Conservation (phyloP, 92 coral and sea anemone genomes). For the Epizoanthus stellaris region DNA sequence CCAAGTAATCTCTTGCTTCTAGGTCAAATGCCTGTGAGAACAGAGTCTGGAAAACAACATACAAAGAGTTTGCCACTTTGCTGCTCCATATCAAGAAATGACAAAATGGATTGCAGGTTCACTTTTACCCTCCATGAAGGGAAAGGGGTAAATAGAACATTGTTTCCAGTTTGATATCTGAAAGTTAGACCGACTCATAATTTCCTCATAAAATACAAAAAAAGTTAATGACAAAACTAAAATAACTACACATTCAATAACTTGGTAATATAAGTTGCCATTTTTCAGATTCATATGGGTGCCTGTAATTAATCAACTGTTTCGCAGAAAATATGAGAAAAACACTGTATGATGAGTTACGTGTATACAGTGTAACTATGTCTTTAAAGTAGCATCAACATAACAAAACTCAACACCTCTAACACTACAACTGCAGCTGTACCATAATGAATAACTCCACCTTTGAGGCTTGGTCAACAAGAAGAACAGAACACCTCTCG, state of each 20-base stretch:
- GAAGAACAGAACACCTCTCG: conserved; percentile 73
- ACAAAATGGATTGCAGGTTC: no score
- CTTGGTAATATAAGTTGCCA: neutral
- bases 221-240: no score
- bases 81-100: no score
- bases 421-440: conserved; percentile 66
- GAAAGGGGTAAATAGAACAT: no score
- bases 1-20: conserved; percentile 92
- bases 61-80: neutral
- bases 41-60: conserved; percentile 63
- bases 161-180: neutral
- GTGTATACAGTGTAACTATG: no score
- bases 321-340: no score
- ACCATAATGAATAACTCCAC: conserved; percentile 77
- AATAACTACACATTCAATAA: neutral
- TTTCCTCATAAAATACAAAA: neutral
- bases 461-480: conserved; percentile 94
- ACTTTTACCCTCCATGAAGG: no score
- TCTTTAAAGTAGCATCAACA: no score
- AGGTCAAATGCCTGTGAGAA: conserved; percentile 97
- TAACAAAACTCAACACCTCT: conserved; percentile 12
- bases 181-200: neutral
- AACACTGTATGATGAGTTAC: no score
- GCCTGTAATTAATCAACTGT: no score
- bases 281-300: no score